These are phyloP conservation scores for Drosophila triauraria DNA, from an alignment of 1,140 invertebrate species.

Conservation along the genomic window DNA sequence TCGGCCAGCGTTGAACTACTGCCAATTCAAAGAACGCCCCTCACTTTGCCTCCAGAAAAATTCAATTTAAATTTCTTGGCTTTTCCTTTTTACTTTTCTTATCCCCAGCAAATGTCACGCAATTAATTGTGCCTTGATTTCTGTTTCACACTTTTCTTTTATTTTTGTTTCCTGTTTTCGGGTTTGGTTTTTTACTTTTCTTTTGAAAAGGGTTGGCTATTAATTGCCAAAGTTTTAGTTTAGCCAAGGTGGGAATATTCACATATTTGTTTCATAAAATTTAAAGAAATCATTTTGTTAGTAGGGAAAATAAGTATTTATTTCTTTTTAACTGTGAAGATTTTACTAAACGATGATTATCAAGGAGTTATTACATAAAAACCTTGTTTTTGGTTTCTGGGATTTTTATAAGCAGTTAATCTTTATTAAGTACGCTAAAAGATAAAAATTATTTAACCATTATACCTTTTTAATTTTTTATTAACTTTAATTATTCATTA, in stretches of 20 bases:
- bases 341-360: too few relatives aligned
- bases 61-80: constrained; percentile 60
- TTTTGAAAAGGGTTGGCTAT: constrained; percentile 49
- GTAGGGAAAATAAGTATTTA: not conserved
- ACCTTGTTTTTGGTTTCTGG: too few relatives aligned
- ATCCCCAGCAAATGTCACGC: constrained; percentile 69
- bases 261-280: constrained; percentile 10
- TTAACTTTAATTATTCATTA: too few relatives aligned
- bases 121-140: constrained; percentile 82
- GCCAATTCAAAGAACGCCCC: constrained; percentile 27
- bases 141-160: constrained; percentile 68
- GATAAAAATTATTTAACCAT: too few relatives aligned
- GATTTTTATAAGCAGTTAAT: too few relatives aligned
- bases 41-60: constrained; percentile 22
- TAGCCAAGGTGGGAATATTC: not conserved
- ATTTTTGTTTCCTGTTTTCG: constrained; percentile 36
- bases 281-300: not conserved
- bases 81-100: constrained; percentile 23
- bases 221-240: constrained; percentile 78
- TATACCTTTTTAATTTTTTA: too few relatives aligned
- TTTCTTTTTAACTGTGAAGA: not conserved
- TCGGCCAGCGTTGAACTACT: constrained; percentile 33
- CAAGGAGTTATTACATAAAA: too few relatives aligned
- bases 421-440: too few relatives aligned
- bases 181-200: constrained; percentile 17